Evolutionary conservation across 2,797 vertebrate genomes (phyloP).

Genomic region (Chelidonichthys spinosus): DNA sequence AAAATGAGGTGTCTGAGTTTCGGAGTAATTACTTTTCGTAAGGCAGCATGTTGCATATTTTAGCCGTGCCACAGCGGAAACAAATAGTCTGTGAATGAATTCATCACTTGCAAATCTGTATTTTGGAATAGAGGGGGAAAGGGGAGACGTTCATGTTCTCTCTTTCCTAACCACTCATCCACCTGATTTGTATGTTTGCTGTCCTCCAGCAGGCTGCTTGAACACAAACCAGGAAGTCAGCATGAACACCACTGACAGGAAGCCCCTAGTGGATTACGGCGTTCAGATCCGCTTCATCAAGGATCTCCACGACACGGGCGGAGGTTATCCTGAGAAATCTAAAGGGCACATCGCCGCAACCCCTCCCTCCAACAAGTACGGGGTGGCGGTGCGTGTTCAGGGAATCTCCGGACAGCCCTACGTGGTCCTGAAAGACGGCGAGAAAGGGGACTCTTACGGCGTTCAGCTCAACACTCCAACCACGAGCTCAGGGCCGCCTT

Average conservation of each 20-base stretch:
- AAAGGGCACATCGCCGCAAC: conserved; percentile 38
- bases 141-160: not conserved
- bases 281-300: conserved; percentile 98
- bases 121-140: conserved; percentile 3
- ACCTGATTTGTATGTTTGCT: conserved; percentile 60
- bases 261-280: conserved; percentile 89
- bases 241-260: conserved; percentile 86
- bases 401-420: conserved; percentile 97
- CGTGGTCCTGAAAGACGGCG: conserved; percentile 94
- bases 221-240: conserved; percentile 62
- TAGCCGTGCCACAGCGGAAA: conserved; percentile 2
- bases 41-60: not conserved
- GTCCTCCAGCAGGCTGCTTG: conserved; percentile 35
- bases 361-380: conserved; percentile 84
- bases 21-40: conserved; percentile 1
- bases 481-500: conserved; percentile 64
- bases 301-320: conserved; percentile 85
- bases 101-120: not conserved
- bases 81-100: not conserved
- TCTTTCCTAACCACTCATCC: conserved; percentile 29
- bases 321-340: conserved; percentile 77
- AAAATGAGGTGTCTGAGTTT: not conserved
- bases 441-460: conserved; percentile 92
- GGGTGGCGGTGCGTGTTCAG: conserved; percentile 93
- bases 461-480: conserved; percentile 89